Base-by-base conservation (phyloP, 2,113 vertebrate genomes). In the Atherinomorus stipes region DNA sequence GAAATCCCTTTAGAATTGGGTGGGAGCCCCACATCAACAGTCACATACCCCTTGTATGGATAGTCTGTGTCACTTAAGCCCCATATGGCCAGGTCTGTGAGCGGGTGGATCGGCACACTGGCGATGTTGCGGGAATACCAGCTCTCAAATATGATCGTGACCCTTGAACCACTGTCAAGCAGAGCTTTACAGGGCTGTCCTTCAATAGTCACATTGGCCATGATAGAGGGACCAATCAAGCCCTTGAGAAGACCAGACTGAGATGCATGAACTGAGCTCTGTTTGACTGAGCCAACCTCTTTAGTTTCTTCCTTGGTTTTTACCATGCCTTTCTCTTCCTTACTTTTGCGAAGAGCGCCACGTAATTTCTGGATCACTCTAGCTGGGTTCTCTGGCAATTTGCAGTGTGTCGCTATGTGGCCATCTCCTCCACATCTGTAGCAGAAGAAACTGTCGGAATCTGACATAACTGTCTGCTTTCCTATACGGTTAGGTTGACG, bases 131-230 rank as follows among this genome's bases (percentile, higher is more conserved):
- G 38, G 0, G 16, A 7, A 31, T 71, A 62, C 57, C 57, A 71
- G n/a, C 34, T 44, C 22, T 71, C 68, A 22, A 71, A 71, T 52
- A 71, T 22, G 9, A 71, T 71, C 0, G 49, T 71, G 13, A 62
- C 49, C n/a, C 62, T 58, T 10, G 69, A 62, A 11, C 58, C 58
- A 53, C 47, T 62, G 37, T 71, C 58, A 8, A 71, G 8, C 0
- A 71, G 58, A 16, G 69, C 58, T 3, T 12, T 71, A 15, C 69
- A 62, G 2, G 47, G 58, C 9, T 11, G 38, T 12, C 69, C 69
- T 21, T 71, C 21, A 10, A 71, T 16, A n/a, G 53, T 71, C 15
- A 71, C 58, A 7, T 26, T 13, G 21, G 34, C n/a, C 6, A 58
- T 62, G 1, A 57, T 26, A 13, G 68, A 4, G 40, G 47, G 68